Evolutionary conservation across 2,113 vertebrate genomes (phyloP), one percentile per base, ranked within the genome.

Genomic region (Sitta europaea): DNA sequence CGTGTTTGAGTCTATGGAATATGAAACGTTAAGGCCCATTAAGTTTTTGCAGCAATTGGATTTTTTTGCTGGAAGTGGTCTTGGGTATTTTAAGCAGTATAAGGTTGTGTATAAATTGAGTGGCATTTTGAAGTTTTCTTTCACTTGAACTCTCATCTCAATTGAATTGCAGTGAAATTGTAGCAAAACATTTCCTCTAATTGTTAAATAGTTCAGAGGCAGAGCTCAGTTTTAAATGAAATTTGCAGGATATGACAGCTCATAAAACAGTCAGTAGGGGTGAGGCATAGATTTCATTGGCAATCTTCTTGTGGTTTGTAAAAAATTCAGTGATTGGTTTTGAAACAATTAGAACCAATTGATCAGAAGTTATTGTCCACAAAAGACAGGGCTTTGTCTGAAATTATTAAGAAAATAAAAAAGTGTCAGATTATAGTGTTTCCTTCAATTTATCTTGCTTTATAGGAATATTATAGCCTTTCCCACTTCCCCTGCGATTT

Each of bases 141-240:
- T 94, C 89, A 71, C 75, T 96, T 97, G 92, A 90, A 59, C 33
- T 96, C 59, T 96, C 82, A 76, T 97, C 77, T 91, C 68, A 78
- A 5, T 48, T 88, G 91, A 94, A 92, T 82, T 90, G 77, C 61
- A 61, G 43, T 80, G 67, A 93, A 94, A 88, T 9, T 72, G 50
- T 94, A 94, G 70, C 82, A 96, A 95, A 96, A 68, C 67, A 70
- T 94, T 94, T 94, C 7, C 97, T 96, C 85, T 96, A 97, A 96
- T 96, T 98, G 79, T 90, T 96, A 91, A 96, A 81, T 68, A 85
- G 38, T 81, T 96, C 71, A 51, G 50, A 87, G 70, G 54, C 31
- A 92, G 70, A 80, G 67, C 91, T 98, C 3, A 1, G 40, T 93
- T 89, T 96, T 90, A 96, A 95, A 97, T 96, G 86, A 96, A 73